Evolutionary conservation across 2,797 vertebrate species (phyloP), one percentile per base, ranked within the genome.

Genomic region (Carcharodon carcharias): DNA sequence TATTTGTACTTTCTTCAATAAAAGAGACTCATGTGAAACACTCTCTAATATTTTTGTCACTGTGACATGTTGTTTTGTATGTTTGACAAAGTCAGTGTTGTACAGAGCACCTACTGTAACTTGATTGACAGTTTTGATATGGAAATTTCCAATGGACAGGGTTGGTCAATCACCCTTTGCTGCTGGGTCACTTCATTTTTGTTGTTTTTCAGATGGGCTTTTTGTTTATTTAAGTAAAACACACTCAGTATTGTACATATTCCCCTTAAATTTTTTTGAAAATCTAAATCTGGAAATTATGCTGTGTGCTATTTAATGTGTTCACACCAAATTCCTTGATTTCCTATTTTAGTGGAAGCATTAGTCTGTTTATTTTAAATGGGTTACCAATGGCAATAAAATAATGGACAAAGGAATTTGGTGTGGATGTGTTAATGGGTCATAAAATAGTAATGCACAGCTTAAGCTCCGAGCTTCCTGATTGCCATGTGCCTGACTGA

Each of bases 41-140:
- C 87, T 8, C 26, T 56, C 23, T 88, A 56, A 88, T 88, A 88
- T 56, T 88, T 14, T 58, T 23, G 9, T 88, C 87, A 89, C 54
- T 14, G 0, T 89, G 87, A 89, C 87, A 54, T 77, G 73, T 58
- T 31, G 54, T 88, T 89, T 89, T 89, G 3, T 56, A 58, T 58
- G 28, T 23, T 28, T 89, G 50, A 89, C 54, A 89, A 89, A 31
- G 87, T 31, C 54, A 89, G 54, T 89, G 87, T 89, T 89, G 23
- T 58, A 58, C 87, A 89, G 54, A 89, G 26, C 87, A 58, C 50
- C 28, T 89, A 35, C 7, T 11, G 54, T 31, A 56, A 56, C 54
- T 89, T 89, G 87, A 89, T 54, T 89, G 87, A 89, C 54, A 56
- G 54, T 56, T 89, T 26, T 89, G 87, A 89, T 31, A 54, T 58